Conservation (phyloP, 2,888 invertebrate genomes). For the Nephrotoma flavescens region DNA sequence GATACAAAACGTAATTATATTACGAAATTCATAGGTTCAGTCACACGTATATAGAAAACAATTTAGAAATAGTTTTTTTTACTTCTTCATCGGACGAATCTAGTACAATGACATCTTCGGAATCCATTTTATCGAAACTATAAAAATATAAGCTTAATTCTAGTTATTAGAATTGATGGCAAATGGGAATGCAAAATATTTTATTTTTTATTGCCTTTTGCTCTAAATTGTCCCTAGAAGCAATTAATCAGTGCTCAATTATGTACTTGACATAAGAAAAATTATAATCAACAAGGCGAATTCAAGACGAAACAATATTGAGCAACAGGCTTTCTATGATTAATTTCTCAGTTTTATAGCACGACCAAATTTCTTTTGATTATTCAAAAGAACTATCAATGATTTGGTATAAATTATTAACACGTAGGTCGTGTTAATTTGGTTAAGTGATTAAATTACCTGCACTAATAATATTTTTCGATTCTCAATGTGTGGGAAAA, state of each 20-base stretch:
- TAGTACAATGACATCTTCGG: constrained; percentile 22
- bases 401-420: too few species aligned
- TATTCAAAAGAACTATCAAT: neutral
- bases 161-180: neutral
- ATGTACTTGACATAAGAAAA: neutral
- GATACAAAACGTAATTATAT: neutral
- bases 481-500: too few species aligned
- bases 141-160: neutral
- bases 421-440: too few species aligned
- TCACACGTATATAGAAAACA: neutral
- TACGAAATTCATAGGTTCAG: neutral
- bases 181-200: neutral
- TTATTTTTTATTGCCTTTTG: neutral
- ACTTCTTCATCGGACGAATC: constrained; percentile 32
- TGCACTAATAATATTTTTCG: too few species aligned
- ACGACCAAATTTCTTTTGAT: neutral
- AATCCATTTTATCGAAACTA: neutral
- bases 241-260: neutral
- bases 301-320: neutral
- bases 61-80: neutral
- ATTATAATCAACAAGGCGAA: neutral
- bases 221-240: neutral
- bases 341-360: neutral
- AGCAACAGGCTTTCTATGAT: neutral
- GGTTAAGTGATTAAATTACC: too few species aligned